Base-by-base conservation (phyloP, 2,113 vertebrate species). In the Poicephalus gulielmi region DNA sequence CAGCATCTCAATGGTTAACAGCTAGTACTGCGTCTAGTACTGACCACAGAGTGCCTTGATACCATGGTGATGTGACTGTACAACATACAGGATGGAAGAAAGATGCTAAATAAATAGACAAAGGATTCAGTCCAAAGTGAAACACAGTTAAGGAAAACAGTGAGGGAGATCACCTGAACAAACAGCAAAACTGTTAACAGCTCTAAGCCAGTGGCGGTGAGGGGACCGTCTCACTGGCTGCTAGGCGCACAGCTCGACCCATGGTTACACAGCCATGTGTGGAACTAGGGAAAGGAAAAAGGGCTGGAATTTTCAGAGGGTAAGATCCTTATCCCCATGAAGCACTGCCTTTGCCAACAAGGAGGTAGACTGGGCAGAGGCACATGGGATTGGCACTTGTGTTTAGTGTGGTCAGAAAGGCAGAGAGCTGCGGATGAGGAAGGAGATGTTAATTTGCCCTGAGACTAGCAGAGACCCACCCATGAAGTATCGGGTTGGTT, bases 401-500 rank as follows among this genome's bases (percentile, higher is more conserved):
- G 9, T 23, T 80, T 7, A 71, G 39, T 14, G 46, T 24, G 85
- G 68, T 82, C 64, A 46, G 46, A 95, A 94, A 92, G 59, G 91
- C 94, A 97, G 90, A 92, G 57, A 60, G 82, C 77, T 84, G 64
- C 43, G 96, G 87, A 94, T 92, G 92, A 98, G 95, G 96, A 97
- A 97, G 94, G 83, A 97, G 96, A 96, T 50, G 92, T 97, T 90
- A 62, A 91, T 96, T 96, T 95, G 83, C 92, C 84, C 66, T 87
- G 95, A 96, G 94, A 93, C 88, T 95, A 83, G 88, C 90, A 88
- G 94, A 74, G 97, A 97, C 96, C 97, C 97, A 98, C 97, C 96
- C 96, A 94, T 13, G 27, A 95, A 97, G 97, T 97, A 97, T 97
- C 96, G 66, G 90, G 97, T 98, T 93, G 97, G 98, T 96, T 95